Conservation (phyloP, 2,797 vertebrate genomes). For the Lepidocolaptes lacrymiger region DNA sequence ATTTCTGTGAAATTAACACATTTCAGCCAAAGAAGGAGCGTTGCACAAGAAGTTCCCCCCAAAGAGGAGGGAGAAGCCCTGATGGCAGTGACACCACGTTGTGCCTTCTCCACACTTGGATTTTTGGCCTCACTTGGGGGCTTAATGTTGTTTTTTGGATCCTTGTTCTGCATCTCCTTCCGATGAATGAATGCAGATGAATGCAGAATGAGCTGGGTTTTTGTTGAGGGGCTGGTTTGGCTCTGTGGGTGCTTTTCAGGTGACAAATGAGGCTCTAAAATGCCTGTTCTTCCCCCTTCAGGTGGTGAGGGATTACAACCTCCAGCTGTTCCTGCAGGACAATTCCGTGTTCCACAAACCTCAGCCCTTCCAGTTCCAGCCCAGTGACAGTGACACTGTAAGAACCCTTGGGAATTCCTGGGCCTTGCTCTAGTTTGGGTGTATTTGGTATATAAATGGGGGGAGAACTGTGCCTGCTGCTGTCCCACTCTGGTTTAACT, state of each 20-base stretch:
- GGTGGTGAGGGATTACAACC: conserved; percentile 95
- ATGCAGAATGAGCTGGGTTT: neutral
- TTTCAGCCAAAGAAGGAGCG: neutral
- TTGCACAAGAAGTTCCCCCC: neutral
- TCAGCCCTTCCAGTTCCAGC: conserved; percentile 95
- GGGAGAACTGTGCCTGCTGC: neutral
- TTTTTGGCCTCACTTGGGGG: fast-evolving
- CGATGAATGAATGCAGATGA: too few species aligned
- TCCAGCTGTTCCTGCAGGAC: conserved; percentile 94
- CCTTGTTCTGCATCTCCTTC: too few species aligned
- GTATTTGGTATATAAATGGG: neutral
- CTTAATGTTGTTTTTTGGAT: neutral
- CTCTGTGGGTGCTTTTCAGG: neutral
- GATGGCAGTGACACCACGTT: neutral
- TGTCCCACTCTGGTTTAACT: neutral
- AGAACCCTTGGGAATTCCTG: conserved; percentile 57
- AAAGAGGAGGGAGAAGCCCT: neutral
- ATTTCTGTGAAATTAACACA: neutral
- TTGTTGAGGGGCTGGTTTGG: neutral
- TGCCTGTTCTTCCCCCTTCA: conserved; percentile 61
- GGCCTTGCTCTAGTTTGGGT: neutral
- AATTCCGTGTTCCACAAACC: conserved; percentile 93
- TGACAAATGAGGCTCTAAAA: neutral
- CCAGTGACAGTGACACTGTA: conserved; percentile 93
- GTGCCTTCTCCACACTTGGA: fast-evolving